These are phyloP conservation scores for Oeneis ivallda DNA, from an alignment of 2,888 invertebrate species.

Conservation along the genomic window DNA sequence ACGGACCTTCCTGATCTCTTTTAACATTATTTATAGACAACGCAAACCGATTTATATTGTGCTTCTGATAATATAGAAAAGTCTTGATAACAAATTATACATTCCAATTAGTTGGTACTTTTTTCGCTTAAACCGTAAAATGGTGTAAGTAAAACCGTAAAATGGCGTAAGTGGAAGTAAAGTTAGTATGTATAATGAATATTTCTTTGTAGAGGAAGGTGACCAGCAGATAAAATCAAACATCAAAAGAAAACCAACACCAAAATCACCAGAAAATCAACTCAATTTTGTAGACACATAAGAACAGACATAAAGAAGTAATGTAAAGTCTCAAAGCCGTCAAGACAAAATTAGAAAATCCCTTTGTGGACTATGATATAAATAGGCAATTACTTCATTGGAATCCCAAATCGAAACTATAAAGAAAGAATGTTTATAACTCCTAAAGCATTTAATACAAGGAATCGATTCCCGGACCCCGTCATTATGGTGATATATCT, in stretches of 20 bases:
- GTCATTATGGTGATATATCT: conserved; percentile 37
- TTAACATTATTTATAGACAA: too few species aligned
- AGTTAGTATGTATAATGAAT: too few species aligned
- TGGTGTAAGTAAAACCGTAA: too few species aligned
- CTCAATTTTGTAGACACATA: neutral
- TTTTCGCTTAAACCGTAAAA: too few species aligned
- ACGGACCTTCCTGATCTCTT: too few species aligned
- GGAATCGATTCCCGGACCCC: conserved; percentile 22
- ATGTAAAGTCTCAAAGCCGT: neutral
- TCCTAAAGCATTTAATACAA: conserved; percentile 22
- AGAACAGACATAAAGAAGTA: neutral
- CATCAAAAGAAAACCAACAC: conserved; percentile 5
- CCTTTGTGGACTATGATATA: conserved; percentile 19
- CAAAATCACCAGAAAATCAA: neutral
- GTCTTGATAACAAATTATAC: too few species aligned
- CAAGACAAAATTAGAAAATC: conserved; percentile 20
- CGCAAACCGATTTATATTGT: too few species aligned
- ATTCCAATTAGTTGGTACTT: too few species aligned
- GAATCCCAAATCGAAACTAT: conserved; percentile 24
- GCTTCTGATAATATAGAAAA: too few species aligned
- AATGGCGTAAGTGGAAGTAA: too few species aligned
- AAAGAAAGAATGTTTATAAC: conserved; percentile 30
- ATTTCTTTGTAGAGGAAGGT: too few species aligned
- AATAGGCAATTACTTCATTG: conserved; percentile 24
- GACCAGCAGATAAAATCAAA: neutral